phyloP scores from a whole-genome alignment of 2,888 invertebrate genomes.

The Spodoptera picta region DNA sequence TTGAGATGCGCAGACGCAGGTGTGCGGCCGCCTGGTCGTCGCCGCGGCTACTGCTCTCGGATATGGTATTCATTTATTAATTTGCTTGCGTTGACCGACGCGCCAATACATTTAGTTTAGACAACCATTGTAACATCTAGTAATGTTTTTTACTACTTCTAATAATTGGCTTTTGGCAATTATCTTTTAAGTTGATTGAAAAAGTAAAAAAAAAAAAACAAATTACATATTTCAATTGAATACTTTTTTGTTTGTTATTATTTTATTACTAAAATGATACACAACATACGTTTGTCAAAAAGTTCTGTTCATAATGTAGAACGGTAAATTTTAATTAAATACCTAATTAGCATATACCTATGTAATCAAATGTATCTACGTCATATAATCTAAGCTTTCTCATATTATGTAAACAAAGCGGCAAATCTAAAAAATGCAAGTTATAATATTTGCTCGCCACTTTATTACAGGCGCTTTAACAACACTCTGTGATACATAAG shows the following conservation, averaged over 20 bases:
- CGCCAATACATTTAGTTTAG: conserved; percentile 68
- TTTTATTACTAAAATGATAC: no score
- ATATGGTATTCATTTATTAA: conserved; percentile 87
- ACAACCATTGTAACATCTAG: conserved; percentile 41
- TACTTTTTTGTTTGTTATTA: no score
- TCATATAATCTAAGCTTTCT: no score
- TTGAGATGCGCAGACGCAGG: conserved; percentile 84
- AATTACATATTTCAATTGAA: no score
- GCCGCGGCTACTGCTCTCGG: conserved; percentile 85
- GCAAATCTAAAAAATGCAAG: conserved; percentile 19
- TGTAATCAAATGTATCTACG: no score
- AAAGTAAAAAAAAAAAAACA: no score
- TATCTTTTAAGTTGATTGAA: background rate
- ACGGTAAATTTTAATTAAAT: no score
- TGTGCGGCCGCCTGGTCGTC: conserved; percentile 86
- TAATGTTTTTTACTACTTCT: conserved; percentile 21
- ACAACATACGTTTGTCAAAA: no score
- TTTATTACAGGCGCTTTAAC: conserved; percentile 45
- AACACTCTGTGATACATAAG: no score
- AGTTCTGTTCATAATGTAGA: no score
- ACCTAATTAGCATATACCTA: no score
- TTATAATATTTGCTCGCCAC: conserved; percentile 39
- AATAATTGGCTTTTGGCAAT: conserved; percentile 22
- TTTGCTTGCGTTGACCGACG: conserved; percentile 83
- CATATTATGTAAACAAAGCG: no score